Evolutionary conservation across 2,888 invertebrate species (phyloP).

Genomic region (Aquatica leii): DNA sequence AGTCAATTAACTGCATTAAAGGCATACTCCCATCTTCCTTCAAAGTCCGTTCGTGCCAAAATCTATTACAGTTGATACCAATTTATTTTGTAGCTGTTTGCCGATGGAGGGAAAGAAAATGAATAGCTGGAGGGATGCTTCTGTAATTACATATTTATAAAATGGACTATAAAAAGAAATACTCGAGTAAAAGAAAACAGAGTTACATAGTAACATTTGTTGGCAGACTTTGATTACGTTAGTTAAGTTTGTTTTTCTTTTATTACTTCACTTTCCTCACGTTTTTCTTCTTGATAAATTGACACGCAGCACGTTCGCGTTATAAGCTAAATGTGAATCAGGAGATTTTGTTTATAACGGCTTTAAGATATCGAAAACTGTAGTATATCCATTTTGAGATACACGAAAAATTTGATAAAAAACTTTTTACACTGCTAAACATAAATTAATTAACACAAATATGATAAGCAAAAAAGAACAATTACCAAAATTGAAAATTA

Average conservation of each 20-base stretch:
- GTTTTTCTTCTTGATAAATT: constrained; percentile 17
- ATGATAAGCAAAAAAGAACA: no score
- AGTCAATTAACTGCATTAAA: constrained; percentile 26
- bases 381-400: no score
- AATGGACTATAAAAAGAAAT: constrained; percentile 37
- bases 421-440: no score
- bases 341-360: no score
- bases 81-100: constrained; percentile 23
- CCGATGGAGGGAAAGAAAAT: constrained; percentile 20
- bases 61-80: constrained; percentile 29
- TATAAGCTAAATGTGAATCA: background rate
- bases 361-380: no score
- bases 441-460: no score
- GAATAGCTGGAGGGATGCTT: constrained; percentile 32
- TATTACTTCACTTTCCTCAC: constrained; percentile 20
- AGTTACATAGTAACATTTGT: constrained; percentile 26
- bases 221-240: constrained; percentile 29
- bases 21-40: constrained; percentile 9
- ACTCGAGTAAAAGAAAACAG: constrained; percentile 30
- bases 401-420: no score
- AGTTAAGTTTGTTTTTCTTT: constrained; percentile 24
- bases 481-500: no score
- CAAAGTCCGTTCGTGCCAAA: constrained; percentile 21
- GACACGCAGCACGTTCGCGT: background rate
- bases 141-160: constrained; percentile 40